phyloP scores from a whole-genome alignment of 2,113 vertebrate genomes.

The Arizona elegans region DNA sequence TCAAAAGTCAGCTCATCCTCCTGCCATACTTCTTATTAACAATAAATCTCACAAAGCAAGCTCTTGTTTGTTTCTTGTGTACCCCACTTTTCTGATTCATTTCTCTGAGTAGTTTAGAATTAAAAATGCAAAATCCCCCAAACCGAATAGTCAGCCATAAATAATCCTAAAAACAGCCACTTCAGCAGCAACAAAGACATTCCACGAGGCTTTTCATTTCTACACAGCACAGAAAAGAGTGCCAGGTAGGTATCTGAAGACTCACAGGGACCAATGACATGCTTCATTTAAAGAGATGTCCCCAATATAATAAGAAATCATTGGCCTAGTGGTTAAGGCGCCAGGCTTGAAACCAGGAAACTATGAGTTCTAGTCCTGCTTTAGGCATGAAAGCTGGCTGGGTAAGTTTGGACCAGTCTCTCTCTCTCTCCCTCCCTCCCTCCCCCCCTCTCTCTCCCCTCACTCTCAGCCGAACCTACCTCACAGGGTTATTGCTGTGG shows the following conservation, averaged over 20 bases:
- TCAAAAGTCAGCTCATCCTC: background rate
- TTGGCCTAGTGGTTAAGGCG: background rate
- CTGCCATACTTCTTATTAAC: background rate
- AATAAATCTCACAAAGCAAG: background rate
- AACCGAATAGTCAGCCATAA: background rate
- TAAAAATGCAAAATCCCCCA: background rate
- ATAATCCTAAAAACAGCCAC: background rate
- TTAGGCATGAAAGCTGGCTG: background rate
- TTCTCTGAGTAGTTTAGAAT: background rate
- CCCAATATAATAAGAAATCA: background rate
- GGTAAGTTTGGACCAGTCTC: background rate
- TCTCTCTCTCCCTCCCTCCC: background rate
- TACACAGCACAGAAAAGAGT: background rate
- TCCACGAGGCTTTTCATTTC: background rate
- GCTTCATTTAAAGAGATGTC: background rate
- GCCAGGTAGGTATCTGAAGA: background rate
- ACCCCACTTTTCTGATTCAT: background rate
- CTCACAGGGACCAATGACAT: background rate
- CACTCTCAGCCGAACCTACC: background rate
- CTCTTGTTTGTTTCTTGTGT: background rate
- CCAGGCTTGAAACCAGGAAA: background rate
- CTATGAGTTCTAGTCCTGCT: background rate
- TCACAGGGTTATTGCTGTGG: background rate
- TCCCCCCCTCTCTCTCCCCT: too few species aligned
- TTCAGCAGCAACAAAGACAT: background rate